Evolutionary conservation across 92 coral and sea anemone species (phyloP), one percentile per base, ranked within the genome.

Genomic region (Heliopora coerulea): DNA sequence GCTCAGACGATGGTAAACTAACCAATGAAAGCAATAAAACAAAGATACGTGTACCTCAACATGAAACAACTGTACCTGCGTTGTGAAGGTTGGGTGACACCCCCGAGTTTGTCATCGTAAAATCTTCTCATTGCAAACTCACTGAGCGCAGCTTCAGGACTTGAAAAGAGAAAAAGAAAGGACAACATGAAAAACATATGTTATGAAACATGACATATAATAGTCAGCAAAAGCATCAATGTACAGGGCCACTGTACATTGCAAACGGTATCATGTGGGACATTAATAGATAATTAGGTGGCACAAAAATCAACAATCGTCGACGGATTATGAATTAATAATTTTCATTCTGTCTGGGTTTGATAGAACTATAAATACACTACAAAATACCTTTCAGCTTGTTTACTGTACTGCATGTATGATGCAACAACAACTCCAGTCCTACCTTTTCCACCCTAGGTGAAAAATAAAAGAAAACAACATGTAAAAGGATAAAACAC

Each of bases 351-450:
- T n/a, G n/a, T n/a, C n/a, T n/a, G n/a, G n/a, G n/a, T n/a, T n/a
- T n/a, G n/a, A n/a, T n/a, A n/a, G n/a, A n/a, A n/a, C n/a, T n/a
- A n/a, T n/a, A n/a, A n/a, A n/a, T n/a, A n/a, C n/a, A n/a, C n/a
- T n/a, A n/a, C n/a, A n/a, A n/a, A n/a, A n/a, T 72, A 93, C 98
- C 98, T 93, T 41, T 89, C 86, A 59, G 96, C 88, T 68, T 90
- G 85, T 75, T 93, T 93, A 84, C 98, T 93, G 68, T 90, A 93
- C 41, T 90, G 96, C 98, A 93, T 93, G 81, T 93, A 93, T 0
- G 98, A 96, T 27, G 98, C 89, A 56, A 93, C 86, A 37, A 93
- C 98, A n/a, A 93, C 98, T 17, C 98, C 98, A 12, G 98, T 93
- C 60, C 98, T 82, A 7, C 98, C 98, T 82, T 93, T 93, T 0